Evolutionary conservation across 2,888 invertebrate species (phyloP), one percentile per base, ranked within the genome.

Genomic region (Cryptocephalus primarius): DNA sequence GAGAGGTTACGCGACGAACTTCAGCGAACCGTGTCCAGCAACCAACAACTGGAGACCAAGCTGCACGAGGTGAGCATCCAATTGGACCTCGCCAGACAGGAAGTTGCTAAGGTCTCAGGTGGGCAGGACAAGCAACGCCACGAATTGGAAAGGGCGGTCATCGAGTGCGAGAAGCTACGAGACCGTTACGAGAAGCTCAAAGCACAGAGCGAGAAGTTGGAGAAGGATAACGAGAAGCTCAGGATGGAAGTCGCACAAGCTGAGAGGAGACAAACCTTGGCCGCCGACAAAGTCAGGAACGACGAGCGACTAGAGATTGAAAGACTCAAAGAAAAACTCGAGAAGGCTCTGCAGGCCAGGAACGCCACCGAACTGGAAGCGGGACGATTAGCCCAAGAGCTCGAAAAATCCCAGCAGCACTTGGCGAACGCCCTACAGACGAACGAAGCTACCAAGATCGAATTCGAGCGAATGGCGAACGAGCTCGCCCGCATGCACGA

Each of bases 141-240:
- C 53, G 88, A 90, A 60, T 75, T 88, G 60, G 91, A 88, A 68
- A 77, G 89, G 40, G 83, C 89, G 55, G 83, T 88, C 62, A 88
- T 91, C 65, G 91, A 91, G 71, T 83, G 88, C 59, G 91, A 91
- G 65, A 91, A 91, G 72, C 80, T 89, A 52, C 78, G 88, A 58
- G 91, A 91, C 61, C 78, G 88, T 52, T 83, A 88, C 66, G 91
- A 91, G 64, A 88, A 89, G 71, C 72, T 89, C n/a, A 83, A 84
- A 60, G 67, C 79, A 46, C 79, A 81, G 54, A 75, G 80, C 44
- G 85, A 85, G 47, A 81, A 81, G 59, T 67, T 83, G 47, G 84
- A 85, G 60, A 80, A 80, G 57, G 88, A 88, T 64, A 85, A 87
- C 55, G 87, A 87, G 61, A 80, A 85, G 60, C 74, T 88, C 60